Percentiles rank a stretch among this genome's conserved stretches.
phyloP scores from a whole-genome alignment of 2,888 invertebrate genomes.

The Linyphia triangularis region DNA sequence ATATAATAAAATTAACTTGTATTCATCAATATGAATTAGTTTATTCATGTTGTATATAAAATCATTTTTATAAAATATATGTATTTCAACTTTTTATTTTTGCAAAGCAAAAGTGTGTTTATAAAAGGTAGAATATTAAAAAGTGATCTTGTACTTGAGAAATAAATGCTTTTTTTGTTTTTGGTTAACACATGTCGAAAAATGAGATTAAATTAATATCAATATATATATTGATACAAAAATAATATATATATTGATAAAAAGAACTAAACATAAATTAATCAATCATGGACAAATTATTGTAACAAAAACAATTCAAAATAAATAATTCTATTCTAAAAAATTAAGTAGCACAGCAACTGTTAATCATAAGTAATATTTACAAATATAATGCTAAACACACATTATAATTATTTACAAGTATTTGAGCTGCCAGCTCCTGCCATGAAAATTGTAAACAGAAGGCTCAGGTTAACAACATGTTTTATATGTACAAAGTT shows the following conservation, averaged over 20 bases:
- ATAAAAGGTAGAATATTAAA: too few relatives aligned
- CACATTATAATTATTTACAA: conserved; percentile 24
- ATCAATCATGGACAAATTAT: background rate
- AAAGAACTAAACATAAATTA: background rate
- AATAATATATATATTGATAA: too few relatives aligned
- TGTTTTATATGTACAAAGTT: background rate
- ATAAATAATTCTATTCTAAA: conserved; percentile 4
- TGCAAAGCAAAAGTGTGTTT: background rate
- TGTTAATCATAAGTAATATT: conserved; percentile 17
- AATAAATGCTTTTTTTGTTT: background rate
- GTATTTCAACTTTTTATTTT: background rate
- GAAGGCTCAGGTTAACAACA: background rate
- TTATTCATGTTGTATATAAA: too few relatives aligned
- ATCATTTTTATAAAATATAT: too few relatives aligned
- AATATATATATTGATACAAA: too few relatives aligned
- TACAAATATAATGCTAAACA: background rate
- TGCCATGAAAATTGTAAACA: background rate
- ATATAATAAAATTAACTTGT: too few relatives aligned
- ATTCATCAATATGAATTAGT: too few relatives aligned
- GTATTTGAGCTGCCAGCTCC: conserved; percentile 38
- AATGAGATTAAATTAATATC: too few relatives aligned
- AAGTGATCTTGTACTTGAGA: background rate
- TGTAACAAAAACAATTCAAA: background rate
- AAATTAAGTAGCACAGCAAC: background rate
- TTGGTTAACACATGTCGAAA: too few relatives aligned